Evolutionary conservation across 2,888 invertebrate species (phyloP).

Genomic region (Synergus itoensis): DNA sequence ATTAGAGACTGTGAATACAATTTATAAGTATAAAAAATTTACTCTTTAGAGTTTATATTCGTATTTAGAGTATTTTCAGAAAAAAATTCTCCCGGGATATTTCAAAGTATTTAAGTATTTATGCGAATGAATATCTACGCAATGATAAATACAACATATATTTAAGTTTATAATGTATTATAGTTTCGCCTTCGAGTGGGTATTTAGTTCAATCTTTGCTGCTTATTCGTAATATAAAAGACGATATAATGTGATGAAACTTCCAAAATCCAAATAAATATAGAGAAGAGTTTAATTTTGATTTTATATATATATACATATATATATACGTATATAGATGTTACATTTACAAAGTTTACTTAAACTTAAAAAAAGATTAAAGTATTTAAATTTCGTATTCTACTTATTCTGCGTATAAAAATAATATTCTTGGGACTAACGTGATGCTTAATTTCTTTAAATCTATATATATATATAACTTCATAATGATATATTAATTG

Average conservation of each 20-base stretch:
- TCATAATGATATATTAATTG: constrained; percentile 21
- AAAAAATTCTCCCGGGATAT: constrained; percentile 40
- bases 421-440: background rate
- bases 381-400: background rate
- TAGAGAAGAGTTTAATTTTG: background rate
- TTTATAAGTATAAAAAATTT: background rate
- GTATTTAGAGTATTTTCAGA: constrained; percentile 15
- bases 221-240: constrained; percentile 7
- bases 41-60: background rate
- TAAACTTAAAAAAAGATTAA: background rate
- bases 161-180: constrained; percentile 29
- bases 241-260: constrained; percentile 32
- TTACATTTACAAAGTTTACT: background rate
- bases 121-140: constrained; percentile 29
- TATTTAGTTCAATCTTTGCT: constrained; percentile 11
- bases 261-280: constrained; percentile 35
- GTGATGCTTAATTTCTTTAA: background rate
- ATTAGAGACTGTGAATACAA: background rate
- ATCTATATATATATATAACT: background rate
- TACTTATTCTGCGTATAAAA: background rate
- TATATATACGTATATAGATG: background rate
- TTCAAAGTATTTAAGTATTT: constrained; percentile 50
- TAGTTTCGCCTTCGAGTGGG: constrained; percentile 14
- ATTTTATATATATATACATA: background rate
- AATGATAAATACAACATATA: constrained; percentile 18